Conservation (phyloP, 2,797 vertebrate genomes). For the Lophius americanus region DNA sequence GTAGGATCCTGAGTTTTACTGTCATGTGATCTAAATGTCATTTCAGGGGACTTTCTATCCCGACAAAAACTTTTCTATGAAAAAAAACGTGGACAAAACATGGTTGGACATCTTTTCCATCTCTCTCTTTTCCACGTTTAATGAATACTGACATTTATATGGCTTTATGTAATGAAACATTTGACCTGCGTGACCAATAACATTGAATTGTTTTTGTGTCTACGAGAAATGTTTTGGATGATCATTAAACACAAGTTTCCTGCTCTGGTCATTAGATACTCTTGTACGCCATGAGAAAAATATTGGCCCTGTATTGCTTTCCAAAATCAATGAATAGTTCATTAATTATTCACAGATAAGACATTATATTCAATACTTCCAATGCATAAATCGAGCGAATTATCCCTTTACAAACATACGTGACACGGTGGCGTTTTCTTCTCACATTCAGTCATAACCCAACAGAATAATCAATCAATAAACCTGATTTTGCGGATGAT, state of each 20-base stretch:
- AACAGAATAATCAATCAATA: background rate
- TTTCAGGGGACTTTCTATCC: background rate
- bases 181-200: constrained; percentile 5
- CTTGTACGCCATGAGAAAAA: background rate
- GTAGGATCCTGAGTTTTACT: constrained; percentile 52
- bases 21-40: constrained; percentile 9
- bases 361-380: constrained; percentile 5
- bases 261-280: background rate
- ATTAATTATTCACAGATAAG: background rate
- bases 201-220: background rate
- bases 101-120: too few species aligned
- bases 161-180: background rate
- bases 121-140: too few species aligned
- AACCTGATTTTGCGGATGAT: background rate
- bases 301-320: constrained; percentile 9
- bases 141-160: background rate
- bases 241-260: background rate
- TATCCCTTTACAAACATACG: background rate
- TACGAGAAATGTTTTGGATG: constrained; percentile 3
- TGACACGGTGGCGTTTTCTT: background rate
- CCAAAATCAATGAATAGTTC: background rate
- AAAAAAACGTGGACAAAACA: too few species aligned
- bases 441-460: constrained; percentile 4
- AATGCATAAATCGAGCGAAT: constrained; percentile 7
- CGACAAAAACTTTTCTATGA: background rate